phyloP scores from a whole-genome alignment of 2,113 vertebrate genomes.

The Heliornis fulica region DNA sequence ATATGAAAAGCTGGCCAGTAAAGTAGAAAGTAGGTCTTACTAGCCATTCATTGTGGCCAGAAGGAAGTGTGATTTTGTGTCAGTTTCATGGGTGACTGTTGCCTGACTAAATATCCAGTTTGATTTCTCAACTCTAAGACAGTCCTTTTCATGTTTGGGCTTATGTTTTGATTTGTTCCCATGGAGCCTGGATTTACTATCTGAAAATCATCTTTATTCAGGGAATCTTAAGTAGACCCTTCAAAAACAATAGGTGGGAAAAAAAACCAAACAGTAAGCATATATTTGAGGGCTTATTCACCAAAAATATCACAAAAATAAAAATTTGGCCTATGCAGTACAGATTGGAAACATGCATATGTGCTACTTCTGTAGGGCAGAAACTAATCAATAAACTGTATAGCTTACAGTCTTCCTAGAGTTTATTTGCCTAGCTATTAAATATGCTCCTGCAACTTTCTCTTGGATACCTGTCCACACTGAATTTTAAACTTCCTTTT shows the following conservation, averaged over 20 bases:
- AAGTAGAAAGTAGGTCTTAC: not conserved
- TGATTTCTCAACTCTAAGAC: not conserved
- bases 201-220: not conserved
- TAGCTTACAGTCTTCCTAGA: not conserved
- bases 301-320: accelerated
- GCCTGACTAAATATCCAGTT: not conserved
- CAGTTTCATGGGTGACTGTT: not conserved
- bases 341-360: not conserved
- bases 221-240: not conserved
- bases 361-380: not conserved
- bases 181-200: not conserved
- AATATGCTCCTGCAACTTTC: not conserved
- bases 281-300: not conserved
- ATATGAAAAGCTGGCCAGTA: not conserved
- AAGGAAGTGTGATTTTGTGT: not conserved
- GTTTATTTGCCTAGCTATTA: not conserved
- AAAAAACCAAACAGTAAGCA: not conserved
- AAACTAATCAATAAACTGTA: not conserved
- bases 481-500: not conserved
- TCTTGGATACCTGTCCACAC: not conserved
- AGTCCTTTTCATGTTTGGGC: not conserved
- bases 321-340: not conserved
- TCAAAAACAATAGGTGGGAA: not conserved
- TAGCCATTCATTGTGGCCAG: not conserved
- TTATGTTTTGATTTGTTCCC: not conserved